Evolutionary conservation across 2,113 vertebrate species (phyloP), one percentile per base, ranked within the genome.

Genomic region (Osmerus mordax): DNA sequence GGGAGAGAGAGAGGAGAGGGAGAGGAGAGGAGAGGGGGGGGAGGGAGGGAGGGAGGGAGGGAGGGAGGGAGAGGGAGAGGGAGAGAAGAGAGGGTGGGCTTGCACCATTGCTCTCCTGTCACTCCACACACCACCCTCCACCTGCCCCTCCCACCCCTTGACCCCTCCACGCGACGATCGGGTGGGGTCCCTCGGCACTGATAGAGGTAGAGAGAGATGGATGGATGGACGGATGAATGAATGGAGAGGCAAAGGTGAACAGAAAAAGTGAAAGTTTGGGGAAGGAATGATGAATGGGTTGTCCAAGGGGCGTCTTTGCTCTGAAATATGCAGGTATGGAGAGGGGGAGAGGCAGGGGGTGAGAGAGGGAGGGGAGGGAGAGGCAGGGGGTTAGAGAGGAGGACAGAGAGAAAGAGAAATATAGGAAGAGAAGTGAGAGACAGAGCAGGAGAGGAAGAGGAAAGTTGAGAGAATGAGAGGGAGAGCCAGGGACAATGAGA

Each of bases 111-210:
- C 68, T 84, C 73, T 66, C 36, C 78, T 82, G 70, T 76, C 68
- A 69, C 62, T 54, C 23, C 67, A 67, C 70, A 21, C 21, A 21
- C 21, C 21, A 21, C 21, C 32, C 54, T 58, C 71, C 65, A 51
- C 64, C 65, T 18, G 52, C 23, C 66, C 69, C 41, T 1, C 21
- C 21, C 25, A 77, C 67, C 78, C 70, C 81, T 55, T 81, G 83
- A 87, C 77, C 83, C 69, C 36, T 76, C 78, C 60, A 67, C 63
- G 78, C 59, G 60, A 54, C 70, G 75, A 82, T 71, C 69, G 54
- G 68, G 80, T 61, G 59, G 16, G 13, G 61, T 65, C 82, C 79
- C 70, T 78, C 79, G 63, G 78, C 52, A 59, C 65, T 67, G 65
- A 75, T 12, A 51, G 21, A 52, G 56, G 71, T 12, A 72, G 19